Evolutionary conservation across 2,888 invertebrate genomes (phyloP), one percentile per base, ranked within the genome.

Genomic region (Polylopha cassiicola): DNA sequence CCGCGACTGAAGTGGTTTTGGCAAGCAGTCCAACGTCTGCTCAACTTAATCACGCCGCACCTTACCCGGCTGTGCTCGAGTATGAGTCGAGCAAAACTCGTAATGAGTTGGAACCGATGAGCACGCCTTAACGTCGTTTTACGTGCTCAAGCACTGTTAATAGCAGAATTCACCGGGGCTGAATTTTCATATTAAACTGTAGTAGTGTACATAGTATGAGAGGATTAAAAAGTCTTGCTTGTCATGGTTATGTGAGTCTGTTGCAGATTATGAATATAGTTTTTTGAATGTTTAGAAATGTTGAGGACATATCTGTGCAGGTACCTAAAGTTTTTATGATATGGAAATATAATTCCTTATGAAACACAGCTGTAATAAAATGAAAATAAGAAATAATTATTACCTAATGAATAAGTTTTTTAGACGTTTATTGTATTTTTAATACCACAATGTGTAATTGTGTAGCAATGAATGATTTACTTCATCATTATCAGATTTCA

Each of bases 41-140:
- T 72, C 62, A 64, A 61, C 74, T 76, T 81, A 79, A 81, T 79
- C 75, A 75, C 68, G 65, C 64, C 58, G 59, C 71, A 78, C 76
- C 78, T 76, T 75, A 71, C 65, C 67, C 60, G 53, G 59, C 73
- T 68, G 67, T 65, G 62, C 58, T 54, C 46, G 7, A 48, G 49
- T 49, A 55, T 47, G 60, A 62, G 57, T 54, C 60, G 61, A 61
- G 68, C 59, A 67, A 65, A 72, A 72, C 69, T 73, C 68, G 55
- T 80, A 79, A 81, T 78, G 79, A 79, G 70, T 71, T 59, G 65
- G 67, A 69, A 65, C 66, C 63, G 67, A 73, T 72, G 73, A 65
- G 63, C 60, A 62, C 51, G 61, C 61, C 62, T 65, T 62, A 68
- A 61, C 65, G 63, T 59, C 59, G 62, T 65, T 67, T 67, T 62